Evolutionary conservation across 2,113 vertebrate genomes (phyloP).

Genomic region (Colaptes auratus): DNA sequence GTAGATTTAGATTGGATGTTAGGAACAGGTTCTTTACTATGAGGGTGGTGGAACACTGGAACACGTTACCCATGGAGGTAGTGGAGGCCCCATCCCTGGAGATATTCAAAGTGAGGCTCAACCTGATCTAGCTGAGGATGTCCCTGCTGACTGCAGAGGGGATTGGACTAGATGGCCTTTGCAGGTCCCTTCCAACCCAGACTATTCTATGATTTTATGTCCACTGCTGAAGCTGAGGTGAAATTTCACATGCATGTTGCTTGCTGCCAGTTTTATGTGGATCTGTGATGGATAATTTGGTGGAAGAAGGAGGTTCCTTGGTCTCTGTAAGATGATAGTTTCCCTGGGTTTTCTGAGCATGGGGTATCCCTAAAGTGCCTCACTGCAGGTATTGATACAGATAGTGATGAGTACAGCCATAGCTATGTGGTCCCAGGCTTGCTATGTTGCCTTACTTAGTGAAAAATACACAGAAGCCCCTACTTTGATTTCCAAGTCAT

Average conservation of each 20-base stretch:
- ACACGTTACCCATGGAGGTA: no score
- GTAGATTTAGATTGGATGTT: no score
- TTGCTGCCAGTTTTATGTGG: neutral
- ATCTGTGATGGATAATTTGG: neutral
- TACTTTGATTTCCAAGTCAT: neutral
- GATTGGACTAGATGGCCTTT: no score
- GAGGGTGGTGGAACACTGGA: no score
- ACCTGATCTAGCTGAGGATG: no score
- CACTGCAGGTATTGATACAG: neutral
- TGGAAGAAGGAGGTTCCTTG: neutral
- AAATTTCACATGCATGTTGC: neutral
- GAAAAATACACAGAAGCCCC: neutral
- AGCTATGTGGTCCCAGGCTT: neutral
- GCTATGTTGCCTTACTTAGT: neutral
- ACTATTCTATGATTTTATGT: no score
- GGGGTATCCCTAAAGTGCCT: neutral
- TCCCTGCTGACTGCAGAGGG: no score
- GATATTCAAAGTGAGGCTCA: no score
- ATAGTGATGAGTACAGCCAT: neutral
- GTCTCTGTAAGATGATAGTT: neutral
- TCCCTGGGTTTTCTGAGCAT: neutral
- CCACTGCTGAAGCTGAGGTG: neutral
- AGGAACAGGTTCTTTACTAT: no score
- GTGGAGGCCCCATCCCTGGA: no score
- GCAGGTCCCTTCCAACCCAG: no score